Base-by-base conservation (phyloP, 2,797 vertebrate genomes). In the Chlorospingus semifuscus region DNA sequence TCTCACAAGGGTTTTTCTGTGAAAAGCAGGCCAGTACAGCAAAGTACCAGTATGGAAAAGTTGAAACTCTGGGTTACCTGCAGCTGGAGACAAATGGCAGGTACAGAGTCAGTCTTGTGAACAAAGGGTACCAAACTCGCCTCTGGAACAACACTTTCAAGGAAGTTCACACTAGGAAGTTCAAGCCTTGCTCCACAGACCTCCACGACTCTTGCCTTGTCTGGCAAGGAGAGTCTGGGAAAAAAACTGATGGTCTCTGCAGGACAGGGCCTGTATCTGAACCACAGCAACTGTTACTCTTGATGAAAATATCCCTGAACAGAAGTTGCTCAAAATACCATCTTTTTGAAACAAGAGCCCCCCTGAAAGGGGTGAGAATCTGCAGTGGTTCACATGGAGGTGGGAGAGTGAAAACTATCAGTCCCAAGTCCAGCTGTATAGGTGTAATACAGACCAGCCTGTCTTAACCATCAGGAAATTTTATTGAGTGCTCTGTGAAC, bases 301-400 rank as follows among this genome's bases (percentile, higher is more conserved):
- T 64, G 12, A 42, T 22, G n/a, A 81, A 90, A 84, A 36, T 21
- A 74, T 5, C 27, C 19, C 24, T 24, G 47, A 77, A 60, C 3
- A 42, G 8, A 59, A 9, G 20, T 8, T 61, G 37, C 11, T 52
- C 22, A 24, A 77, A 95, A 47, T 12, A 30, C 9, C 4, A 8
- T 24, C 14, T 50, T 36, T 55, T 76, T 42, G 24, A 50, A 81
- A 65, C 26, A 23, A 75, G 22, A 39, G 10, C 4, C 6, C 15
- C 5, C 15, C 4, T 56, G 69, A 52, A 50, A 89, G 15, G 6
- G 30, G 6, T 2, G 3, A 64, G 30, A 22, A 8, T 27, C 22
- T 50, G 44, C 0, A 0, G 23, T 47, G 18, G 14, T 53, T 75
- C 37, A 14, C 30, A 8, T 5, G 23, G 30, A 59, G 11, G 9